Base-by-base conservation (phyloP, 1,140 invertebrate genomes). In the Leptopilina boulardi region DNA sequence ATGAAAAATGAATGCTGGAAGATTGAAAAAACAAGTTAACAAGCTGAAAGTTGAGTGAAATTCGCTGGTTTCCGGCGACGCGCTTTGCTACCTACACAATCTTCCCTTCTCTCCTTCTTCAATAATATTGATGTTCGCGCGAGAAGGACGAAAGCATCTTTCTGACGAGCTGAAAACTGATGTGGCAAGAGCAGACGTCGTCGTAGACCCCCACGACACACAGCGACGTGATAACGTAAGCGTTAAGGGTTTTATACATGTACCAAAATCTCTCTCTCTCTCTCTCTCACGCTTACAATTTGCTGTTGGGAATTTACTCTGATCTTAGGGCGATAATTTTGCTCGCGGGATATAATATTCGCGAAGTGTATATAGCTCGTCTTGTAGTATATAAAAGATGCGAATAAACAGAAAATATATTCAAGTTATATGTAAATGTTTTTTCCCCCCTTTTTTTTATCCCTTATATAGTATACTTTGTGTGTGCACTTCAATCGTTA, bases 51-150 rank as follows among this genome's bases (percentile, higher is more conserved):
- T 30, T 66, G 59, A 66, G 59, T 30, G 21, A 66, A 66, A 66
- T 66, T 66, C 59, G 6, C 59, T 30, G 59, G 23, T 66, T 30
- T 66, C 26, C 21, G 13, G 15, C 47, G 47, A 51, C 59, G 13
- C 26, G 59, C 21, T 66, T 66, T 66, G 59, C 59, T n/a, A 66
- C 59, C 59, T n/a, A 66, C 59, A 66, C 59, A 66, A 66, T 66
- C 23, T 66, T 30, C 59, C 26, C 59, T 30, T 30, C 59, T 66
- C 59, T 66, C 59, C 26, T n/a, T 66, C 59, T 66, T 30, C 23
- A 66, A 66, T 66, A 66, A 66, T 66, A 66, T 66, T 66, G 59
- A 66, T 66, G 59, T 34, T 66, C 59, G 23, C 59, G 59, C 23
- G 59, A 66, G 59, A 66, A 66, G 26, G 59, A 66, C 59, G 59